These are phyloP conservation scores for Limnothrissa miodon DNA, from an alignment of 2,113 vertebrate species.

Conservation along the genomic window DNA sequence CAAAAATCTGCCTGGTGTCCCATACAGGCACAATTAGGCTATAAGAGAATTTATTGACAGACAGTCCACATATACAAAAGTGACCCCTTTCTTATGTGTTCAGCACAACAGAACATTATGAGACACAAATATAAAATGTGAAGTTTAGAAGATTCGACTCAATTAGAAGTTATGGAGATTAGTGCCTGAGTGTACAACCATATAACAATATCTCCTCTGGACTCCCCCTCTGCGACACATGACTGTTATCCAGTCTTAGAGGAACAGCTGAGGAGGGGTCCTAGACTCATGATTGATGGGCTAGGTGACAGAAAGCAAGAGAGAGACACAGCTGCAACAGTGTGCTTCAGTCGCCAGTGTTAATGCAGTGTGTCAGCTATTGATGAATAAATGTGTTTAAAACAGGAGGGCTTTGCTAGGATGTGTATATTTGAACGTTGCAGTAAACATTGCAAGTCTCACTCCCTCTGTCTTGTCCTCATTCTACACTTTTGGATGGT, in stretches of 20 bases:
- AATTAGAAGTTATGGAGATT: background rate
- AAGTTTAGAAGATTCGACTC: background rate
- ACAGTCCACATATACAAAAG: background rate
- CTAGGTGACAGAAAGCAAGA: background rate
- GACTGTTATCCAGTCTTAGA: background rate
- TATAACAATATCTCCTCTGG: background rate
- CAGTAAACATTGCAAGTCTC: background rate
- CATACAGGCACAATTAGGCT: background rate
- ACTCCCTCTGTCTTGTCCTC: background rate
- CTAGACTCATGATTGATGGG: background rate
- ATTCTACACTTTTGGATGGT: background rate
- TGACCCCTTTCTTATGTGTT: too few species aligned
- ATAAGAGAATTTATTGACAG: background rate
- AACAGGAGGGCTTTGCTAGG: background rate
- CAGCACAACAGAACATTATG: background rate
- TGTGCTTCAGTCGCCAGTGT: background rate
- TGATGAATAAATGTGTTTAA: background rate
- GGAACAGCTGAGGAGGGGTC: background rate
- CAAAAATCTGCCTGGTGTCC: background rate
- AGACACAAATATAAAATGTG: background rate
- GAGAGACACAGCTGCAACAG: background rate
- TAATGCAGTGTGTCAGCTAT: background rate
- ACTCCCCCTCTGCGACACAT: background rate
- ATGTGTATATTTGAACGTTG: background rate
- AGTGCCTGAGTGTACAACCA: background rate